Percentiles rank a stretch among this genome's conserved stretches.
These are phyloP conservation scores for Eidolon helvum DNA, from an alignment of 2,113 vertebrate species.

Conservation along the genomic window DNA sequence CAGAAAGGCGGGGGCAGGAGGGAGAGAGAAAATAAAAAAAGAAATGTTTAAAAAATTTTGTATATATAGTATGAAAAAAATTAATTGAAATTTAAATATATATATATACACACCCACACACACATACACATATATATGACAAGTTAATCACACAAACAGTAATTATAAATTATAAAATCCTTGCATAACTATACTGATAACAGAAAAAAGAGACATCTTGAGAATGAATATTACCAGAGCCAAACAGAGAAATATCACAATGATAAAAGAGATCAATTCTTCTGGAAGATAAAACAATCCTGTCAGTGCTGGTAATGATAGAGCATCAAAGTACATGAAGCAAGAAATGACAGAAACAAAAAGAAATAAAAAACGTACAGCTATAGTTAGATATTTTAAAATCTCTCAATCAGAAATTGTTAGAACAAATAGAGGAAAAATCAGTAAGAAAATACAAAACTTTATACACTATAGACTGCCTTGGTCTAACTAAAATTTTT, in stretches of 20 bases:
- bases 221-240: slow-evolving; percentile 14
- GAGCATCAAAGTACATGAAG: neutral
- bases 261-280: slow-evolving; percentile 27
- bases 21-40: too few relatives aligned
- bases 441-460: neutral
- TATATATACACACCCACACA: too few relatives aligned
- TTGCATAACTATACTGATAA: neutral
- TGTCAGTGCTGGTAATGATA: neutral
- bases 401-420: neutral
- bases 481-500: neutral
- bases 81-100: too few relatives aligned
- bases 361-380: neutral
- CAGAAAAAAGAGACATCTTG: slow-evolving; percentile 35
- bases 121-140: neutral
- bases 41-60: too few relatives aligned
- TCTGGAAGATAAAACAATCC: neutral
- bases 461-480: neutral
- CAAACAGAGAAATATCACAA: neutral
- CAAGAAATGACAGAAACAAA: slow-evolving; percentile 20
- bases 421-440: neutral
- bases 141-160: slow-evolving; percentile 12
- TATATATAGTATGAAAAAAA: too few relatives aligned
- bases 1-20: too few relatives aligned
- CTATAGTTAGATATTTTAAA: neutral
- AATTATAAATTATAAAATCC: neutral